Evolutionary conservation across 2,113 vertebrate species (phyloP).

Genomic region (Hoplias malabaricus): DNA sequence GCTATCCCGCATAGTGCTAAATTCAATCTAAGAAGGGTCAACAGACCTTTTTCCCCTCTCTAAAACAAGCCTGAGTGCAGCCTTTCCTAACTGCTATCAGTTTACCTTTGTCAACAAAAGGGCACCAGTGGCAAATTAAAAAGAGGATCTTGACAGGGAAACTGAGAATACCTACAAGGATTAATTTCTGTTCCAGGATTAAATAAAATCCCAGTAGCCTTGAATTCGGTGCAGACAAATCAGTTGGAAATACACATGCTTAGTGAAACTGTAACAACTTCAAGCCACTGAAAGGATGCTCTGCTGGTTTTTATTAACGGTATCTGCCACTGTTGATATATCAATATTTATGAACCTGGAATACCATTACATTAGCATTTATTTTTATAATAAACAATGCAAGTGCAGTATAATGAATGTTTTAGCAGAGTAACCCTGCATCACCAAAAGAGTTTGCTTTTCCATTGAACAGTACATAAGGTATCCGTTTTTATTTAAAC

Average conservation of each 20-base stretch:
- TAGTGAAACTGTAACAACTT: not conserved
- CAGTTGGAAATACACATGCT: not conserved
- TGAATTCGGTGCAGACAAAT: not conserved
- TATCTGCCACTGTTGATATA: not conserved
- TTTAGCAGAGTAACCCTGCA: too few species aligned
- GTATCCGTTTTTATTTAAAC: not conserved
- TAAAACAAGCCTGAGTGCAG: conserved; percentile 71
- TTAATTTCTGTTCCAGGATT: conserved; percentile 15
- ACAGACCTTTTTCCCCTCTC: conserved; percentile 73
- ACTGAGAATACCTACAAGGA: not conserved
- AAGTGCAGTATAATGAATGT: too few species aligned
- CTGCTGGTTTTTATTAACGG: too few species aligned
- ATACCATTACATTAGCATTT: too few species aligned
- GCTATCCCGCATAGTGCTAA: conserved; percentile 87
- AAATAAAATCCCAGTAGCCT: conserved; percentile 21
- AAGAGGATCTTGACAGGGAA: conserved; percentile 46
- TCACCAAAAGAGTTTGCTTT: too few species aligned
- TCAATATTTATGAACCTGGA: too few species aligned
- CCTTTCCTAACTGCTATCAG: conserved; percentile 83
- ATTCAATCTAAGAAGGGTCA: conserved; percentile 96
- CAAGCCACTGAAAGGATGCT: too few species aligned
- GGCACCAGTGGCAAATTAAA: conserved; percentile 81
- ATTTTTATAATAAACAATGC: too few species aligned
- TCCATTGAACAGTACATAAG: too few species aligned
- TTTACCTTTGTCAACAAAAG: conserved; percentile 95